Conservation (phyloP, 2,113 vertebrate species). For the Mesoclemmys tuberculata region DNA sequence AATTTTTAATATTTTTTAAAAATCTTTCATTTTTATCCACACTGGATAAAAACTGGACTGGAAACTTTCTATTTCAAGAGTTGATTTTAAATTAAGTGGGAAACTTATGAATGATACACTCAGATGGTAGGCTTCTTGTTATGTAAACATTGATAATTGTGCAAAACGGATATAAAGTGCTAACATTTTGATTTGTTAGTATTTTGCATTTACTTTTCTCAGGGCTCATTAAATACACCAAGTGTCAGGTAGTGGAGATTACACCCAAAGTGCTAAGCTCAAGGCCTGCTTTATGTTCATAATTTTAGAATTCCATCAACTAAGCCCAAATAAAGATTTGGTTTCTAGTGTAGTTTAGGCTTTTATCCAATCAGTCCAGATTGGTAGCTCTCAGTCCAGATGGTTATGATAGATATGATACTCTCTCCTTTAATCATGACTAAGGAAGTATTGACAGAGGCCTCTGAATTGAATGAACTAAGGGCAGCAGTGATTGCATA, state of each 20-base stretch:
- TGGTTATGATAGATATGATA: slow-evolving; percentile 71
- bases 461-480: slow-evolving; percentile 69
- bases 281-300: neutral
- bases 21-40: neutral
- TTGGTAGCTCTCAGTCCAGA: slow-evolving; percentile 74
- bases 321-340: slow-evolving; percentile 20
- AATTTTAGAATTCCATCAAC: slow-evolving; percentile 2
- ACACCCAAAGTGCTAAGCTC: neutral
- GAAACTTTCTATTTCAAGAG: neutral
- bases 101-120: neutral
- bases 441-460: slow-evolving; percentile 74
- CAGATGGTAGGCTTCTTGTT: neutral
- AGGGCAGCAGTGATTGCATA: slow-evolving; percentile 55
- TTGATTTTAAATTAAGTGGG: neutral
- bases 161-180: neutral
- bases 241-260: neutral
- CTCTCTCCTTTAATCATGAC: slow-evolving; percentile 62
- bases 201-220: neutral
- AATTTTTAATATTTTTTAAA: neutral
- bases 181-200: neutral
- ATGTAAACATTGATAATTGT: neutral
- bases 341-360: slow-evolving; percentile 50
- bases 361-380: slow-evolving; percentile 65
- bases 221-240: neutral
- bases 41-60: neutral